Conservation (phyloP, 2,888 invertebrate genomes). For the Leptothorax acervorum region DNA sequence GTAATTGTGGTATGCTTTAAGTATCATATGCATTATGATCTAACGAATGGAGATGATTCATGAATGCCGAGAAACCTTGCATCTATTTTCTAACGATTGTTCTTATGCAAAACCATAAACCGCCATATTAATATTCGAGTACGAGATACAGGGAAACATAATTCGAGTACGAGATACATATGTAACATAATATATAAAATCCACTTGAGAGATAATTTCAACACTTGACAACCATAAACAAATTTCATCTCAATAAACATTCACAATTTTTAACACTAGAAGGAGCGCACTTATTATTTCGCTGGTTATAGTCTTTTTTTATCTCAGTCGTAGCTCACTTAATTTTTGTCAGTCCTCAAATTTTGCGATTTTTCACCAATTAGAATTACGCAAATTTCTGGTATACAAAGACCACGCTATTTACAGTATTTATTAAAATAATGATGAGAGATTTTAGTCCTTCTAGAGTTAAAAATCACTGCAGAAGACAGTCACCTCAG, state of each 20-base stretch:
- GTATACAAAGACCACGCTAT: neutral
- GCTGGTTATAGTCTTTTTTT: neutral
- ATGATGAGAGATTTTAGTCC: neutral
- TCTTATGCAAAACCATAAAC: neutral
- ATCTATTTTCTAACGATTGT: neutral
- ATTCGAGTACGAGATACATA: neutral
- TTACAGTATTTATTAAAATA: neutral
- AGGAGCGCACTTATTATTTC: slow-evolving; percentile 13
- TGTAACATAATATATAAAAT: neutral
- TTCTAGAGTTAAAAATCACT: slow-evolving; percentile 29
- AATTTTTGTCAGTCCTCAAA: neutral
- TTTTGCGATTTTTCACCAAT: neutral
- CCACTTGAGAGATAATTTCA: neutral
- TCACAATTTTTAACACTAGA: slow-evolving; percentile 5
- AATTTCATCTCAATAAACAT: neutral
- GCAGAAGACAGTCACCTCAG: neutral
- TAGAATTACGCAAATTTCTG: neutral
- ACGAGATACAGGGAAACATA: neutral
- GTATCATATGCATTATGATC: neutral
- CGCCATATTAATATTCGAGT: neutral
- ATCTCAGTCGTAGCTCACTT: neutral
- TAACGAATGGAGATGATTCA: slow-evolving; percentile 31
- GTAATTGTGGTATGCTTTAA: neutral
- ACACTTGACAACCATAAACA: neutral
- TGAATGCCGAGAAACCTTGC: neutral